These are phyloP conservation scores for Actias luna DNA, from an alignment of 2,888 invertebrate species.

Conservation along the genomic window DNA sequence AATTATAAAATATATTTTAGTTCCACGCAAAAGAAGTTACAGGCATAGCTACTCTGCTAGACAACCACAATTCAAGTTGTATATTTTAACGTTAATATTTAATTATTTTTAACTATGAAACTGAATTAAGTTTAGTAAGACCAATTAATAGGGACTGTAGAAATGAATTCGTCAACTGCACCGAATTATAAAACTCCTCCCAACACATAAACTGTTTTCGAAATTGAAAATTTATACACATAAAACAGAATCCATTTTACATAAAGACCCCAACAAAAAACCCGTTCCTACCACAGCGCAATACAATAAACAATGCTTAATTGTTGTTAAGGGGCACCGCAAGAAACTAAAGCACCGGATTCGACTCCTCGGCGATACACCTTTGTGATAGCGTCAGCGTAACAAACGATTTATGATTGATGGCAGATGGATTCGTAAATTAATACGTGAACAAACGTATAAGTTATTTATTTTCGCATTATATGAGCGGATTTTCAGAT, in stretches of 20 bases:
- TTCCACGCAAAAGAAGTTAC: too few species aligned
- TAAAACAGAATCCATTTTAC: constrained; percentile 3
- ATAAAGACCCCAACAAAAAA: constrained; percentile 34
- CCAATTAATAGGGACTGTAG: too few species aligned
- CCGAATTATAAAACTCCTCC: neutral
- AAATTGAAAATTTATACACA: neutral
- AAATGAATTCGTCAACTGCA: neutral
- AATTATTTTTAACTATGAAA: too few species aligned
- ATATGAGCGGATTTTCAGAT: constrained; percentile 48
- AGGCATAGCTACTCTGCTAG: too few species aligned
- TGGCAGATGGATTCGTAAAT: constrained; percentile 66
- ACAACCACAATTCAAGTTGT: too few species aligned
- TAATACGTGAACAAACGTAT: constrained; percentile 64
- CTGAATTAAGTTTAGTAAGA: too few species aligned
- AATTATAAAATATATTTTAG: too few species aligned
- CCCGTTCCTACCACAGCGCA: constrained; percentile 36
- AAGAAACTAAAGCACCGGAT: constrained; percentile 41
- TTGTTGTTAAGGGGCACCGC: constrained; percentile 40
- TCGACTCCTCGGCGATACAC: constrained; percentile 50
- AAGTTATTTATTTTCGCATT: constrained; percentile 66
- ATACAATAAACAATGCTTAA: constrained; percentile 58
- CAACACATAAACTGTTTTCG: neutral
- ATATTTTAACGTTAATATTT: too few species aligned
- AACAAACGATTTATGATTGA: constrained; percentile 71
- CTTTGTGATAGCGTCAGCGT: constrained; percentile 56